Base-by-base conservation (phyloP, 1,140 invertebrate genomes). In the Schlechtendalia chinensis region DNA sequence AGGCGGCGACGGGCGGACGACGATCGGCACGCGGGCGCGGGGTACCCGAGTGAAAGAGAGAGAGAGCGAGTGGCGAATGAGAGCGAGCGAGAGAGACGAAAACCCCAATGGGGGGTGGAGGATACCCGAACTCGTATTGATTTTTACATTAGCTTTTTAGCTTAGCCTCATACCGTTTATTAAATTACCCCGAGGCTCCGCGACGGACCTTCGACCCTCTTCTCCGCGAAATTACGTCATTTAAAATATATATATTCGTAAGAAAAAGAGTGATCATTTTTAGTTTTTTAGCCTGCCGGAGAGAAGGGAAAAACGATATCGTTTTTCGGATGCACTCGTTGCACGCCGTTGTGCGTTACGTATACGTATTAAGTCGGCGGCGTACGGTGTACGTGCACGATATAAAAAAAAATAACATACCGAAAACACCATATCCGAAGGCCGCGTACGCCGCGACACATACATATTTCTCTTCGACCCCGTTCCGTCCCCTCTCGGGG, bases 81-180 rank as follows among this genome's bases (percentile, higher is more conserved):
- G n/a, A n/a, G n/a, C n/a, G n/a, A 22, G 59, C 32, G 32, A 39
- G 24, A 11, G 77, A 67, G n/a, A 67, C 11, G 77, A 54, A 69
- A 69, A 69, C 39, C 67, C 67, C 67, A 24, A 50, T n/a, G 32
- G 11, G 32, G n/a, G 47, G 39, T 4, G 47, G 59, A 47, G 77
- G 50, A 63, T 63, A 80, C 59, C 45, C 77, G 63, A 80, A 80
- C 77, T 65, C 77, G 59, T 80, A 67, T 77, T 77, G 74, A 77
- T 77, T 77, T 77, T 77, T 77, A 77, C 74, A 77, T 77, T 77
- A 77, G 74, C 74, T 77, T 77, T 77, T 77, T 77, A 77, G 74
- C 74, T 77, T 77, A 77, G 56, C 29, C 54, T 77, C 74, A 59
- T 77, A 77, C 74, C 74, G 74, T 77, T 77, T 77, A 77, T 77